These are phyloP conservation scores for Drosophila eohydei DNA, from an alignment of 2,888 invertebrate genomes.

Conservation along the genomic window DNA sequence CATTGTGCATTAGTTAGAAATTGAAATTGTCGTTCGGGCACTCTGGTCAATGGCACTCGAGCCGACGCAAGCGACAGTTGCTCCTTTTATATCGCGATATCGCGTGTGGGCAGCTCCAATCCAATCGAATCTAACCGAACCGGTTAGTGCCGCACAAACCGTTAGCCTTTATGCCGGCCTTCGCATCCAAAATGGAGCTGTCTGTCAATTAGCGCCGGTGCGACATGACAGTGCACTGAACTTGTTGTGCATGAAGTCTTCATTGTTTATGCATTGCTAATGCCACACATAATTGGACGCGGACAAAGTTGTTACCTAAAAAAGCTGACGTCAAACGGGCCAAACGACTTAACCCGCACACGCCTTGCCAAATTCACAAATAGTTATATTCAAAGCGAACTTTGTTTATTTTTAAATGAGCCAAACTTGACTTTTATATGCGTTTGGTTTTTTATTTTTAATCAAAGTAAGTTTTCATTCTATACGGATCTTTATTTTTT, in stretches of 20 bases:
- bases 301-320: conserved; percentile 15
- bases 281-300: conserved; percentile 53
- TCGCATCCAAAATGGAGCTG: conserved; percentile 61
- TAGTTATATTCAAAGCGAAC: neutral
- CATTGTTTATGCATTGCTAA: conserved; percentile 58
- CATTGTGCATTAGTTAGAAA: conserved; percentile 65
- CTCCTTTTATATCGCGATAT: conserved; percentile 38
- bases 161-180: conserved; percentile 44
- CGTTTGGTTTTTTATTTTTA: neutral
- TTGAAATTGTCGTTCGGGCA: conserved; percentile 60
- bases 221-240: conserved; percentile 70
- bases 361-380: neutral
- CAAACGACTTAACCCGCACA: conserved; percentile 40
- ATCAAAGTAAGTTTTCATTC: neutral
- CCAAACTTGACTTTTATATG: neutral
- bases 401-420: neutral
- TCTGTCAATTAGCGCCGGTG: conserved; percentile 64
- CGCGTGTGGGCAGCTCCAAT: conserved; percentile 21
- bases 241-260: conserved; percentile 56
- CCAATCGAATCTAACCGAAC: conserved; percentile 49
- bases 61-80: conserved; percentile 46
- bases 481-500: no score
- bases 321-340: conserved; percentile 10
- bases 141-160: conserved; percentile 45
- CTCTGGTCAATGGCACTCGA: conserved; percentile 56